Evolutionary conservation across 2,797 vertebrate genomes (phyloP), one percentile per base, ranked within the genome.

Genomic region (Chrysocyon brachyurus): DNA sequence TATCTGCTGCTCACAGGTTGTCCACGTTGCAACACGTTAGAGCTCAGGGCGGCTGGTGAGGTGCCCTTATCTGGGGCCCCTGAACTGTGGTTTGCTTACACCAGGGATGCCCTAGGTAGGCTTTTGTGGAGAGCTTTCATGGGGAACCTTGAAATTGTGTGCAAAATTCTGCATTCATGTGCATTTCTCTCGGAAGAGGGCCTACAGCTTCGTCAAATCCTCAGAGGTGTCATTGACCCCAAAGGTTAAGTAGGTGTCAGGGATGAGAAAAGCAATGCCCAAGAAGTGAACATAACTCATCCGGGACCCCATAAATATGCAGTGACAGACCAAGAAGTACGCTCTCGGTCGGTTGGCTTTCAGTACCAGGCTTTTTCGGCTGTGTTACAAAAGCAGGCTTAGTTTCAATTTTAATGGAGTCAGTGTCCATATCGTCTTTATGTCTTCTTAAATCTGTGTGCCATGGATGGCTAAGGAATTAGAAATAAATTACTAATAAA

Each of bases 371-470:
- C 15, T 91, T 77, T 70, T 91, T 77, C 66, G 88, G 78, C 11
- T 77, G 24, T 1, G n/a, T 28, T 16, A 73, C 12, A 10, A 79
- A 87, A 92, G 46, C 21, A 15, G 77, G 19, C 9, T 96, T 79
- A 40, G 77, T 88, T 92, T 72, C 66, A 12, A 10, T 91, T 90
- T 84, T 75, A 95, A 78, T 78, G 40, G 68, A 89, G 21, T 82
- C 46, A 52, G 16, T 94, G 79, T 91, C 73, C 40, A 28, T 57
- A n/a, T 2, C 40, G 75, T 87, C 68, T 54, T 61, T 87, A 66
- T 24, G 24, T 90, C 24, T 90, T 72, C 28, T 93, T 89, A 96
- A 94, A 75, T 83, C 22, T 40, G n/a, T 84, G 40, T 84, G 87
- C 78, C 36, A 90, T 22, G n/a, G 26, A 63, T 72, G 46, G 52